phyloP scores from a whole-genome alignment of 2,888 invertebrate species.

The Norana najaformis region DNA sequence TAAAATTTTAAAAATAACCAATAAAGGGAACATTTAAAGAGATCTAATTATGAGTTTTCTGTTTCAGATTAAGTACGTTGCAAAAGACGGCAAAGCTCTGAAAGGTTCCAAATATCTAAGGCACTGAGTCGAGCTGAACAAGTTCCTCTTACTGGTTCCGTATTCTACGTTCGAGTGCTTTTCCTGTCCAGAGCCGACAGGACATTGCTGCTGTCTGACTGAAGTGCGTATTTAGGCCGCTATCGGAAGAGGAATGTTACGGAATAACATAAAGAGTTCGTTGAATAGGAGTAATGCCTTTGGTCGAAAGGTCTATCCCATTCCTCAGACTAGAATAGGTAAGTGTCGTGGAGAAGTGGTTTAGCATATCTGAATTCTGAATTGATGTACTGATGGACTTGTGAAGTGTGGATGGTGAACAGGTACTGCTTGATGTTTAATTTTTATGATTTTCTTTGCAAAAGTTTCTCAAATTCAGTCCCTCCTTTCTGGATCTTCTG shows the following conservation, averaged over 20 bases:
- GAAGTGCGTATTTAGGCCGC: constrained; percentile 13
- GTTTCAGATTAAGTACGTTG: neutral
- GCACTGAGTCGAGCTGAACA: neutral
- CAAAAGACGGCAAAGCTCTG: neutral
- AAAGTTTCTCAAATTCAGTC: no score
- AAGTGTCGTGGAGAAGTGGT: neutral
- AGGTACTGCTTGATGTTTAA: neutral
- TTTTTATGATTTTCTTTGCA: no score
- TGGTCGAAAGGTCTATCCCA: neutral
- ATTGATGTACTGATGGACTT: neutral
- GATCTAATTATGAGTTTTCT: neutral
- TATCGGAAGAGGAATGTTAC: neutral
- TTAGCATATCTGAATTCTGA: neutral
- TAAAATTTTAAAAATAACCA: neutral
- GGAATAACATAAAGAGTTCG: constrained; percentile 3
- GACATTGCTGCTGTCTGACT: neutral
- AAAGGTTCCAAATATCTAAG: neutral
- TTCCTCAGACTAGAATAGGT: neutral
- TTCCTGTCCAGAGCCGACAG: neutral
- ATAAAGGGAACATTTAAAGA: no score
- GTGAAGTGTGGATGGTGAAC: neutral
- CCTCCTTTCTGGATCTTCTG: no score
- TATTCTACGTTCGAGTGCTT: neutral
- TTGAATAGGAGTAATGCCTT: neutral
- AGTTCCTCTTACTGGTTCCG: neutral